Base-by-base conservation (phyloP, 2,888 invertebrate species). In the Brenthis ino region DNA sequence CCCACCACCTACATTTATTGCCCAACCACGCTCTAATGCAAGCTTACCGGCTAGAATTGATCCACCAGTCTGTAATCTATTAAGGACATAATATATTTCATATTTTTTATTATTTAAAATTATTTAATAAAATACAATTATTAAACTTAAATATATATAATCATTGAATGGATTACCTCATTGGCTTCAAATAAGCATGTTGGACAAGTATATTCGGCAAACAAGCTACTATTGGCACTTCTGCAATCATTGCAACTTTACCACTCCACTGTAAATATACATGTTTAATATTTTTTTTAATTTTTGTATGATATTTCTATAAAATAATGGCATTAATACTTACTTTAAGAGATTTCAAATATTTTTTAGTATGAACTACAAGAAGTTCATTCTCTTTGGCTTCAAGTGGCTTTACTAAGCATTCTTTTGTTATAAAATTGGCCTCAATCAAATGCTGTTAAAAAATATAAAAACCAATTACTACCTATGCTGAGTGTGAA, bases 1-100 rank as follows among this genome's bases (percentile, higher is more conserved):
- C 0, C 98, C 98, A 13, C 97, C 98, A 0, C 98, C 98, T 33
- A 98, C 94, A 84, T 98, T 98, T 72, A 98, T 96, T 0, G 97
- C 95, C 97, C 97, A 98, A 3, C 97, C 97, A 53, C 96, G 88
- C 74, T 97, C 95, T 54, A 98, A 76, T 0, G 98, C 98, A 69
- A 98, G 83, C 83, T 96, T 96, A 0, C 97, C 97, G 0, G 97
- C 97, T 75, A 97, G 84, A 64, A 98, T 94, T 1, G 97, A 96
- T 0, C 98, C 97, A 1, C 97, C 97, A 0, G 97, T 96, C 88
- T 97, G 96, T 76, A 94, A 94, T 73, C 95, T 95, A 76, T 1
- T 84, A 61, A 50, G 55, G 61, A 13, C 60, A 4, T 43, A n/a
- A 33, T 6, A 53, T 53, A 53, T 16, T 53, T 43, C 11, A 43